Evolutionary conservation across 2,797 vertebrate genomes (phyloP).

Genomic region (Eupleurogrammus muticus): DNA sequence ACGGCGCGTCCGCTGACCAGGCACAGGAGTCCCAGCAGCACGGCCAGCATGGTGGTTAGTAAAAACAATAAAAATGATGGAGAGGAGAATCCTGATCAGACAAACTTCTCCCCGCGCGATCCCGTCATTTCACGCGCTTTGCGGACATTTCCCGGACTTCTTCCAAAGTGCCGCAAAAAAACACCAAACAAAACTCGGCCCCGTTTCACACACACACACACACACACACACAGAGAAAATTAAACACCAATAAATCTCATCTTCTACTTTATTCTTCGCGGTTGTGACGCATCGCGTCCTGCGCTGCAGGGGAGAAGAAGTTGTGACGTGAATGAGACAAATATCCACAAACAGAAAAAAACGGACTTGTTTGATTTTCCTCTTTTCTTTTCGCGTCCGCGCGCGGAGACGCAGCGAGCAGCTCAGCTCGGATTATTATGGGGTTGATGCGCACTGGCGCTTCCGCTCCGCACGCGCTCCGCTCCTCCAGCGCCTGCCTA

Average conservation of each 20-base stretch:
- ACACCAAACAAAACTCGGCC: slow-evolving; percentile 17
- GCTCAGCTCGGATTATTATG: slow-evolving; percentile 76
- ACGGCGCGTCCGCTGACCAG: slow-evolving; percentile 71
- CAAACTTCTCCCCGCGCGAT: slow-evolving; percentile 44
- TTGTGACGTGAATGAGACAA: slow-evolving; percentile 4
- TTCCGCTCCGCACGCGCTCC: slow-evolving; percentile 71
- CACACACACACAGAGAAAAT: not conserved
- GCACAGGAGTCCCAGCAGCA: slow-evolving; percentile 80
- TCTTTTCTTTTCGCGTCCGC: slow-evolving; percentile 42
- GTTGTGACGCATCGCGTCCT: slow-evolving; percentile 7
- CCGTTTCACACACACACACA: too few species aligned
- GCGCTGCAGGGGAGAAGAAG: slow-evolving; percentile 7
- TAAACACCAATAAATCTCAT: slow-evolving; percentile 12
- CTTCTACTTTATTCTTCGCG: slow-evolving; percentile 35
- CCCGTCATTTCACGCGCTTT: slow-evolving; percentile 21
- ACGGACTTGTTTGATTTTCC: too few species aligned
- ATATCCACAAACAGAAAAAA: too few species aligned
- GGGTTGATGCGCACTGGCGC: slow-evolving; percentile 74
- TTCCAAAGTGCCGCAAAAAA: slow-evolving; percentile 41
- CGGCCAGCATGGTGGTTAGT: slow-evolving; percentile 82
- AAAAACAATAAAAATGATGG: slow-evolving; percentile 7
- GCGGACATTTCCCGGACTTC: slow-evolving; percentile 32
- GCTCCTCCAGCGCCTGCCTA: slow-evolving; percentile 62
- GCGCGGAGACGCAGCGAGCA: slow-evolving; percentile 77
- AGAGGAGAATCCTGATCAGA: too few species aligned